Evolutionary conservation across 1,140 invertebrate species (phyloP).

Genomic region (Chionoecetes opilio): DNA sequence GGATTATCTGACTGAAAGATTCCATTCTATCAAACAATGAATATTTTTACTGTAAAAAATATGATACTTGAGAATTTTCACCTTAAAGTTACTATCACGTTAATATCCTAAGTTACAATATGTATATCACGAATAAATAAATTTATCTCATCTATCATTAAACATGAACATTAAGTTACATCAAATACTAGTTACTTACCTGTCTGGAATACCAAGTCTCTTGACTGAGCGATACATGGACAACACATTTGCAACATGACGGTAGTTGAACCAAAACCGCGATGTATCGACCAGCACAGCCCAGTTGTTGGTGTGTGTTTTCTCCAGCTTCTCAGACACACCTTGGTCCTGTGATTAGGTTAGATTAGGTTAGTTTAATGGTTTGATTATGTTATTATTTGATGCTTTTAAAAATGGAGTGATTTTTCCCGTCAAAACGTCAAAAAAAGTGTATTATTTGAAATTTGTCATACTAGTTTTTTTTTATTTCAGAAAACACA

Average conservation of each 20-base stretch:
- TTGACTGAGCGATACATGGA: conserved; percentile 99
- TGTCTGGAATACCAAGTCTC: conserved; percentile 97
- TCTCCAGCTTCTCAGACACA: not conserved
- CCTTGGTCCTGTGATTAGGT: too few species aligned
- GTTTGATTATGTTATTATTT: too few species aligned
- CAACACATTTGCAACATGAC: conserved; percentile 99
- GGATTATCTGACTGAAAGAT: conserved; percentile 89
- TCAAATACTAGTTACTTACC: conserved; percentile 83
- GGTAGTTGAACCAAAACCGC: conserved; percentile 99
- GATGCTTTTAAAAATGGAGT: too few species aligned
- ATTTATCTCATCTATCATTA: too few species aligned
- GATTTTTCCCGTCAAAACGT: too few species aligned
- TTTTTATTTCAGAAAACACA: too few species aligned
- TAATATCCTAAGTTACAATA: not conserved
- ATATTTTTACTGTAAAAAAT: not conserved
- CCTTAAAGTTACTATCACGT: too few species aligned
- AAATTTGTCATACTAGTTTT: too few species aligned
- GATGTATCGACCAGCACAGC: conserved; percentile 99
- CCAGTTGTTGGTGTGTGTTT: conserved; percentile 98
- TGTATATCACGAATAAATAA: not conserved
- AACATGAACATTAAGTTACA: too few species aligned
- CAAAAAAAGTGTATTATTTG: too few species aligned
- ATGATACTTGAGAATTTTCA: not conserved
- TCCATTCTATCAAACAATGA: not conserved
- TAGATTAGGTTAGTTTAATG: too few species aligned